phyloP scores from a whole-genome alignment of 2,797 vertebrate genomes.

The Spizella passerina region DNA sequence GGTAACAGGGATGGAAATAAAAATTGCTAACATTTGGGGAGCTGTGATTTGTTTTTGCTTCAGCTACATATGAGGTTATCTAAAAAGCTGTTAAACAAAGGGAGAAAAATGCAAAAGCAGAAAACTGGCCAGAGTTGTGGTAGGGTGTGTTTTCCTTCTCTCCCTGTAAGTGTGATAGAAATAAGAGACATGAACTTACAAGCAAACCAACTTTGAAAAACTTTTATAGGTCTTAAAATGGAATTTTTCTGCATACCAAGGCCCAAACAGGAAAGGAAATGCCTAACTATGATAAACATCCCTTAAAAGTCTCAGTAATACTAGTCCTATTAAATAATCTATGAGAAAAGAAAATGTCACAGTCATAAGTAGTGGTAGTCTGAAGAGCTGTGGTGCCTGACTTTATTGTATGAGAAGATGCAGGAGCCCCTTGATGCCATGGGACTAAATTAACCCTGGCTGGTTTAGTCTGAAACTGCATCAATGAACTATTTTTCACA shows the following conservation, averaged over 20 bases:
- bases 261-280: neutral
- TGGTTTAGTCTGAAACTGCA: neutral
- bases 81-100: neutral
- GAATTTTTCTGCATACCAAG: neutral
- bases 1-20: neutral
- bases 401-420: neutral
- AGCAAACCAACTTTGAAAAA: neutral
- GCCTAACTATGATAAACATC: neutral
- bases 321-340: neutral
- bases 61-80: neutral
- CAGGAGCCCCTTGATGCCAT: neutral
- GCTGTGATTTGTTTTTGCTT: neutral
- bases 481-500: neutral
- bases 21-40: neutral
- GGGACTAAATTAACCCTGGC: neutral
- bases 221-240: neutral
- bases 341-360: neutral
- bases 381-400: neutral
- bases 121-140: neutral
- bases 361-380: accelerated
- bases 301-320: neutral
- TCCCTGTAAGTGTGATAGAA: neutral
- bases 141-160: neutral
- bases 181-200: neutral
- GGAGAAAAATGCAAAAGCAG: neutral